Conservation (phyloP, 2,113 vertebrate species). For the Catagonus wagneri region DNA sequence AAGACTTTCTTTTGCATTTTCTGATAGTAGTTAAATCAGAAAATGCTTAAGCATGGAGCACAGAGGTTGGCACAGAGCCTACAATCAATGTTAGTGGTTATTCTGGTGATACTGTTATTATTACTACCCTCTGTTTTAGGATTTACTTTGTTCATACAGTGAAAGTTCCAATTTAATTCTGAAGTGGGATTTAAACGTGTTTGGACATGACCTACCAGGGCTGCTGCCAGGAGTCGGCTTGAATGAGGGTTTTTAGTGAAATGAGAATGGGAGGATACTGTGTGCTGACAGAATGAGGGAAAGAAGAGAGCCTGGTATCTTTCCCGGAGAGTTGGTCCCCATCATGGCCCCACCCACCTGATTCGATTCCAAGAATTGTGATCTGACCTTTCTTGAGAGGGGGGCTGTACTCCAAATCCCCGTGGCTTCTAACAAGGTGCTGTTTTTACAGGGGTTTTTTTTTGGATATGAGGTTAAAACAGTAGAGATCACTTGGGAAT, state of each 20-base stretch:
- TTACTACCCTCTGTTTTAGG: not conserved
- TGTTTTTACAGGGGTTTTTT: not conserved
- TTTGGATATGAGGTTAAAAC: not conserved
- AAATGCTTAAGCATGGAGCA: not conserved
- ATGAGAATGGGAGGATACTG: not conserved
- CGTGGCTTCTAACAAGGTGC: not conserved
- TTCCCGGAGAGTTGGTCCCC: not conserved
- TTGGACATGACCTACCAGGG: not conserved
- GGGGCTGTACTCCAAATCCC: not conserved
- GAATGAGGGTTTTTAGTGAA: slow-evolving; percentile 26
- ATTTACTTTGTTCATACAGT: not conserved
- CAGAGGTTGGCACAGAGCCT: not conserved
- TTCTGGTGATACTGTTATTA: not conserved
- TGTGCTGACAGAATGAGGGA: not conserved
- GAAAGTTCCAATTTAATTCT: not conserved
- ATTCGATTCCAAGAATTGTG: not conserved
- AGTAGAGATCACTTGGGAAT: not conserved
- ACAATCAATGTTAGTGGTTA: not conserved
- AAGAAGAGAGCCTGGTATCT: not conserved
- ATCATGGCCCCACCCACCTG: not conserved
- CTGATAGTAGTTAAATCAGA: not conserved
- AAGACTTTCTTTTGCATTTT: not conserved
- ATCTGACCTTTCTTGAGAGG: not conserved
- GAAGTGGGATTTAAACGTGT: slow-evolving; percentile 27
- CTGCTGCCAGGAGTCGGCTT: not conserved